Percentiles rank a stretch among this genome's conserved stretches.
Evolutionary conservation across 2,888 invertebrate genomes (phyloP).

Genomic region (Archips crataeganus): DNA sequence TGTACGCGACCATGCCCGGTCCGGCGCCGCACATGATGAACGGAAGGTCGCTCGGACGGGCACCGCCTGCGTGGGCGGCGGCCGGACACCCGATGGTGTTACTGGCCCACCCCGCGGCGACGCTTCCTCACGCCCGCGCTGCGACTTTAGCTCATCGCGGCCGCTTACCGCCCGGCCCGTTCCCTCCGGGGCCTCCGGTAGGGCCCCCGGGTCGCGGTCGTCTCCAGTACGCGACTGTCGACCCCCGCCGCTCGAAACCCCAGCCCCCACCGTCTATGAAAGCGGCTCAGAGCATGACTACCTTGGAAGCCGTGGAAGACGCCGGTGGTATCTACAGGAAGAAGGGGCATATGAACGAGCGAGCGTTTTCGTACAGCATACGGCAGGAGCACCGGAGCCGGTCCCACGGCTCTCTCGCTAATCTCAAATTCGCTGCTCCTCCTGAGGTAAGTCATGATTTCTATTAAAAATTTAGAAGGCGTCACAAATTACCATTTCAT

Average conservation of each 20-base stretch:
- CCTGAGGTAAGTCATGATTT: constrained; percentile 73
- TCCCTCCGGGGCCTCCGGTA: constrained; percentile 67
- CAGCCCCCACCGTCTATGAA: constrained; percentile 87
- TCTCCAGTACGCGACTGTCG: constrained; percentile 87
- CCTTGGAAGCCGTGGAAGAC: constrained; percentile 88
- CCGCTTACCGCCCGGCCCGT: constrained; percentile 86
- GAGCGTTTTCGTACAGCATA: constrained; percentile 97
- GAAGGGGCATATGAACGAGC: constrained; percentile 96
- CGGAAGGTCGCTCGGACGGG: constrained; percentile 76
- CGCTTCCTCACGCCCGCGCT: constrained; percentile 76
- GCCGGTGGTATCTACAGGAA: constrained; percentile 93
- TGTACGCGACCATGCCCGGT: constrained; percentile 85
- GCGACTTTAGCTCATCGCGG: constrained; percentile 85
- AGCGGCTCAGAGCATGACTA: constrained; percentile 89
- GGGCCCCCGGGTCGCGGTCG: constrained; percentile 67
- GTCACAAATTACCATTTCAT: no score
- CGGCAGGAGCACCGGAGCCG: constrained; percentile 96
- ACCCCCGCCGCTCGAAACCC: constrained; percentile 88
- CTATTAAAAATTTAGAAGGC: no score
- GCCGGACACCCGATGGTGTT: constrained; percentile 80
- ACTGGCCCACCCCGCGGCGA: constrained; percentile 78
- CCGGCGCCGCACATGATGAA: constrained; percentile 74
- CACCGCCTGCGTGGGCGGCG: constrained; percentile 74
- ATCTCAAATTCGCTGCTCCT: constrained; percentile 94
- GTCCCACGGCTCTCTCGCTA: constrained; percentile 96